phyloP scores from a whole-genome alignment of 2,888 invertebrate species.

The Xestia sexstrigata region DNA sequence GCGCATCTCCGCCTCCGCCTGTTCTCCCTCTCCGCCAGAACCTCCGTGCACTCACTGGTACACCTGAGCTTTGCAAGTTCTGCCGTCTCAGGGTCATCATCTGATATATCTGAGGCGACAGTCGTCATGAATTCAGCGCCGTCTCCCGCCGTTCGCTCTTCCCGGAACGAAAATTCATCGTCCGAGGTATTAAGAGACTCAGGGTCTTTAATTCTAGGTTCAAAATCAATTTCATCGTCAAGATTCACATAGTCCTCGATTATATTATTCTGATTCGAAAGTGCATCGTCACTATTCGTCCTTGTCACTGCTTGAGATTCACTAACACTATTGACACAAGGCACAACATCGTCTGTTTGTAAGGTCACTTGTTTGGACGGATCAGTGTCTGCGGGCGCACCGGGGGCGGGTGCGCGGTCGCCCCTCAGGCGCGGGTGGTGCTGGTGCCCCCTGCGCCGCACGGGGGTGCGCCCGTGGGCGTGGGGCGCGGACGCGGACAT shows the following conservation, averaged over 20 bases:
- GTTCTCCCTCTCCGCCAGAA: slow-evolving; percentile 95
- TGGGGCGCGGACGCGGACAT: slow-evolving; percentile 91
- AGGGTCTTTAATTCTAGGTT: slow-evolving; percentile 78
- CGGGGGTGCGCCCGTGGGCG: slow-evolving; percentile 91
- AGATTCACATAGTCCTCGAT: slow-evolving; percentile 82
- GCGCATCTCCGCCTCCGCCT: slow-evolving; percentile 95
- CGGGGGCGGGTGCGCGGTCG: slow-evolving; percentile 90
- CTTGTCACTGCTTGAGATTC: slow-evolving; percentile 90
- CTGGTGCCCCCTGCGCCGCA: slow-evolving; percentile 93
- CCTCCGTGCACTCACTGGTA: slow-evolving; percentile 97
- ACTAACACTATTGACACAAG: slow-evolving; percentile 90
- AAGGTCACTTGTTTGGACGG: slow-evolving; percentile 89
- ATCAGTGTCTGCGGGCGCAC: slow-evolving; percentile 76
- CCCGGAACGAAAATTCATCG: slow-evolving; percentile 86
- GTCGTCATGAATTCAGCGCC: slow-evolving; percentile 84
- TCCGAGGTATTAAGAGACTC: slow-evolving; percentile 84
- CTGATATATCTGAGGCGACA: slow-evolving; percentile 83
- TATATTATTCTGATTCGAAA: slow-evolving; percentile 87
- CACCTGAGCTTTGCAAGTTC: slow-evolving; percentile 96
- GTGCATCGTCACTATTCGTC: slow-evolving; percentile 90
- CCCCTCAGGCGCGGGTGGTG: slow-evolving; percentile 94
- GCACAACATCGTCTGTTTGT: slow-evolving; percentile 89
- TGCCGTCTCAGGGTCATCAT: slow-evolving; percentile 94
- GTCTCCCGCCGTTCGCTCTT: slow-evolving; percentile 86
- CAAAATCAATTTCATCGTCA: slow-evolving; percentile 84